Evolutionary conservation across 2,888 invertebrate genomes (phyloP), one percentile per base, ranked within the genome.

Genomic region (Hypomecis atomaria): DNA sequence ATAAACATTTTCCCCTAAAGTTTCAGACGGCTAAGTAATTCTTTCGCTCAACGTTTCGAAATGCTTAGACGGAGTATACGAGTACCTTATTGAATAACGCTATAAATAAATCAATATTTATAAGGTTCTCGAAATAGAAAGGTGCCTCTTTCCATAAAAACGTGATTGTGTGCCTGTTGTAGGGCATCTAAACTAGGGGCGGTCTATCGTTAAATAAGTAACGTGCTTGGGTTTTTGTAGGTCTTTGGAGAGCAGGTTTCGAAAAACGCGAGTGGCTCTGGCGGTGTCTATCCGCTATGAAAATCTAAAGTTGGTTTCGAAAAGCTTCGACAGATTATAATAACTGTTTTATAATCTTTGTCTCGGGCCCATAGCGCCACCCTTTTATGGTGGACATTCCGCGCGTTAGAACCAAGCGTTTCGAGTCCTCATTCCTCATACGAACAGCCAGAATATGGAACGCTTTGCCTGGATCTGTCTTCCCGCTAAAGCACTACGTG

Each of bases 61-160:
- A 50, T 10, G 40, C 43, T 50, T 13, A 56, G 8, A 11, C 33
- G 33, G 13, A 59, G 37, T 11, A 38, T 36, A n/a, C n/a, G n/a
- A n/a, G n/a, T n/a, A 11, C 34, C 42, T 49, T 42, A 49, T 36
- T 49, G 50, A 50, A 59, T 44, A 50, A 59, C 38, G 44, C 50
- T 50, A 54, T 47, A 48, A 54, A 50, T 43, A 60, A 52, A 59
- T 62, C 23, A 55, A 53, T 59, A 52, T 62, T 59, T 56, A 55
- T 62, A 56, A 55, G 34, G 23, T 6, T 55, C 49, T 44, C 43
- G 48, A 49, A 64, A 64, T 64, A 59, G 55, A 54, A 59, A 54
- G 34, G 44, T 48, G 47, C 49, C 44, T 43, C 40, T 47, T 23
- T 36, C 36, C 49, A 59, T 55, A 64, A 59, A 62, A 63, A 55